These are phyloP conservation scores for Ceratothoa steindachneri DNA, from an alignment of 2,888 invertebrate species.

Conservation along the genomic window DNA sequence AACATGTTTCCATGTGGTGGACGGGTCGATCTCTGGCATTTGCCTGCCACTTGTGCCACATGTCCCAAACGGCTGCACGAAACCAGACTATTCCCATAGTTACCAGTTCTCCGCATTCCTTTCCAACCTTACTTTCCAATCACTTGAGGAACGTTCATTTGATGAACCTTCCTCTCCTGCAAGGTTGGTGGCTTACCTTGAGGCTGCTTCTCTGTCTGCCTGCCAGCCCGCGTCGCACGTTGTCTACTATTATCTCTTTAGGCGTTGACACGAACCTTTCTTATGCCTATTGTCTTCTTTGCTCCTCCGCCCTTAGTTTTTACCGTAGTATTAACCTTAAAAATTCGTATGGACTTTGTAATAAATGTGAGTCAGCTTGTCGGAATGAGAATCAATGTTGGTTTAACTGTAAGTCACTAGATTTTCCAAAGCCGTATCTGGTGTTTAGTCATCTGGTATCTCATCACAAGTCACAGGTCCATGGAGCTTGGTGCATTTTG, in stretches of 20 bases:
- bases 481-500: conserved; percentile 41
- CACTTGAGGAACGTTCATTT: conserved; percentile 37
- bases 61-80: not conserved
- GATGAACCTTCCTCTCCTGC: conserved; percentile 27
- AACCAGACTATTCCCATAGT: conserved; percentile 26
- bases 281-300: conserved; percentile 28
- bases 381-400: not conserved
- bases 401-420: conserved; percentile 18
- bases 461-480: conserved; percentile 22
- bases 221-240: conserved; percentile 24
- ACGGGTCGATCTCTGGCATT: conserved; percentile 37
- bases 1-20: conserved; percentile 43
- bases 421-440: not conserved
- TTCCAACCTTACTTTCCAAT: conserved; percentile 33
- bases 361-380: conserved; percentile 7
- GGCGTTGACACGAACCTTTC: conserved; percentile 32
- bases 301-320: conserved; percentile 15
- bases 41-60: conserved; percentile 38
- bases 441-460: conserved; percentile 27
- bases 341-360: conserved; percentile 16
- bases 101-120: conserved; percentile 33
- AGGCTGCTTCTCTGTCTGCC: conserved; percentile 35
- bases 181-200: conserved; percentile 37
- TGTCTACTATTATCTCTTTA: conserved; percentile 33
- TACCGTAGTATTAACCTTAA: conserved; percentile 9